phyloP scores from a whole-genome alignment of 2,113 vertebrate genomes.

The Pedionomus torquatus region DNA sequence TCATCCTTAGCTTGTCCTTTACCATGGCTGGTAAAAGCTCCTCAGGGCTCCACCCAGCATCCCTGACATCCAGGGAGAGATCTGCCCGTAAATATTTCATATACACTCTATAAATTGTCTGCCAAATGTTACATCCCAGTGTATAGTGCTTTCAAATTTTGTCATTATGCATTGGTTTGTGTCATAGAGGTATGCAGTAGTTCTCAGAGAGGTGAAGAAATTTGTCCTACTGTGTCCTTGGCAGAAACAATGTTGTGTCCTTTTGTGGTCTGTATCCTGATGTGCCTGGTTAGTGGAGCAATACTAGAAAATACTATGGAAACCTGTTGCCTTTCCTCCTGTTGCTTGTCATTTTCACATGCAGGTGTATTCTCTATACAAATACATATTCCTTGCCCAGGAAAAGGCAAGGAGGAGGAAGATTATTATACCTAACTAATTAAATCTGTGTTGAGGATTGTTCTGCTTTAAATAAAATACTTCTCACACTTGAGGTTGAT shows the following conservation, averaged over 20 bases:
- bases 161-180: fast-evolving
- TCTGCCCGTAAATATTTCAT: neutral
- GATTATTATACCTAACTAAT: neutral
- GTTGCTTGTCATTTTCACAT: neutral
- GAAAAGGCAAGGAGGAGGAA: neutral
- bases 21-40: too few relatives aligned
- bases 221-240: neutral
- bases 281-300: neutral
- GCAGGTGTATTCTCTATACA: neutral
- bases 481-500: neutral
- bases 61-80: too few relatives aligned
- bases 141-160: too few relatives aligned
- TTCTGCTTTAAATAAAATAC: neutral
- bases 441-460: neutral
- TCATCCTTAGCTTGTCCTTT: neutral
- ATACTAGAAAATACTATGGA: neutral
- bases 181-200: fast-evolving
- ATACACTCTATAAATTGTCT: fast-evolving
- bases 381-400: neutral
- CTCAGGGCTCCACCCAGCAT: neutral
- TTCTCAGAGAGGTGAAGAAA: neutral
- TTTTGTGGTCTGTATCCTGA: neutral
- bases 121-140: neutral
- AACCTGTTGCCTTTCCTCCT: neutral
- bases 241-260: neutral